These are phyloP conservation scores for Ommatoiulus sabulosus DNA, from an alignment of 2,888 invertebrate genomes.

Conservation along the genomic window DNA sequence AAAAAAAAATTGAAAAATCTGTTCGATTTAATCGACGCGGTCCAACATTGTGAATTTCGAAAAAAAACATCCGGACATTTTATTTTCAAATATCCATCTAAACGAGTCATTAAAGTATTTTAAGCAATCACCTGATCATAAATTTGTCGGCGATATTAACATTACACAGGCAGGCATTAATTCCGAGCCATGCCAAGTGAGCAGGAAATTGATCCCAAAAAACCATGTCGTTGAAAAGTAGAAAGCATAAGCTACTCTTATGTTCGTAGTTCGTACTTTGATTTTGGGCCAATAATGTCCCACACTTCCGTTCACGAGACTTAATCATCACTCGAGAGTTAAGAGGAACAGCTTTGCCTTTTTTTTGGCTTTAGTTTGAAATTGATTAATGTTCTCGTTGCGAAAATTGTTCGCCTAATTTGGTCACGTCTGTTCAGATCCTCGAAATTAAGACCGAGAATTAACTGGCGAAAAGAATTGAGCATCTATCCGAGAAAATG, in stretches of 20 bases:
- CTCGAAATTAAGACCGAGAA: neutral
- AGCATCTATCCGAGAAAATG: constrained; percentile 3
- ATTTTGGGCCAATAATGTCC: neutral
- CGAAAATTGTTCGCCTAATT: neutral
- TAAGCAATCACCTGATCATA: neutral
- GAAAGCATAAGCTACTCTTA: neutral
- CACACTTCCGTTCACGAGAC: neutral
- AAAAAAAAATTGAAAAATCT: no score
- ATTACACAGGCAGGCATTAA: neutral
- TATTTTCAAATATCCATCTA: no score
- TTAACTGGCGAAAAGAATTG: neutral
- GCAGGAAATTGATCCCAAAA: neutral
- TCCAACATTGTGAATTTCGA: no score
- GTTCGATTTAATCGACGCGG: no score
- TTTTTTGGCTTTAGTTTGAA: neutral
- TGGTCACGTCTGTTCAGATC: neutral
- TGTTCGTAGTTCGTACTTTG: neutral
- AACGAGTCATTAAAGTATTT: neutral
- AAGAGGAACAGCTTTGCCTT: neutral
- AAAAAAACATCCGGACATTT: no score
- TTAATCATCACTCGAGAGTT: constrained; percentile 2
- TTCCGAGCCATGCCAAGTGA: neutral
- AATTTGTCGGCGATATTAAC: neutral
- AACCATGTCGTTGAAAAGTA: neutral
- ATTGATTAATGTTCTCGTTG: neutral